Evolutionary conservation across 2,797 vertebrate species (phyloP), one percentile per base, ranked within the genome.

Genomic region (Lepilemur ruficaudatus): DNA sequence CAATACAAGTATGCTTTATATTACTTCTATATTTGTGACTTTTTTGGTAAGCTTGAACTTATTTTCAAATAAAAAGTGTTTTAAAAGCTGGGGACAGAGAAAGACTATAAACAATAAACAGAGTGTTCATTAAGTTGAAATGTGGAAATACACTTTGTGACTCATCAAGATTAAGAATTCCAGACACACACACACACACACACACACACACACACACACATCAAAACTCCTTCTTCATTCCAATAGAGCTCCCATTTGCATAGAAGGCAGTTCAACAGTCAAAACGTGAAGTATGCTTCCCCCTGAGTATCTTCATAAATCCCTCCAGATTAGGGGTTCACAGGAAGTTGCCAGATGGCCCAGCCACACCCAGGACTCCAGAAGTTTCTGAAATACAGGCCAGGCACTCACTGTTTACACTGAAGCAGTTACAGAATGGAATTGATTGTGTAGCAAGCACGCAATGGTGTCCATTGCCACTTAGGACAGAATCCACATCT

Each of bases 91-190:
- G 50, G 46, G 38, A 48, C 23, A 57, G 12, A 93, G 65, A 83
- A 70, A 13, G 35, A 28, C 28, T 22, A 22, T 22, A 28, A 85
- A 14, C 25, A 83, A 48, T 69, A 89, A 85, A 48, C 55, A 50
- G 41, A 91, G 63, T 13, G 38, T 91, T 50, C 48, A 5, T 28
- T 72, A 52, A 22, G 25, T 22, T 72, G 78, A 78, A 82, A 89
- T 48, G 57, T 89, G 69, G 63, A 96, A 87, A 82, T 7, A n/a
- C 9, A 82, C 67, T 50, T 87, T 32, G 4, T 93, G 92, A 97
- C 52, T 95, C 94, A 80, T 23, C 3, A 17, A 30, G 72, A 59
- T 80, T 30, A 78, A 87, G 75, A 84, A 88, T 72, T 81, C 46
- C 67, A 93, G 90, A 43, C 35, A 48, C 84, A 38, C 4, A 28